These are phyloP conservation scores for Trachymyrmex cornetzi DNA, from an alignment of 1,140 invertebrate species.

Conservation along the genomic window DNA sequence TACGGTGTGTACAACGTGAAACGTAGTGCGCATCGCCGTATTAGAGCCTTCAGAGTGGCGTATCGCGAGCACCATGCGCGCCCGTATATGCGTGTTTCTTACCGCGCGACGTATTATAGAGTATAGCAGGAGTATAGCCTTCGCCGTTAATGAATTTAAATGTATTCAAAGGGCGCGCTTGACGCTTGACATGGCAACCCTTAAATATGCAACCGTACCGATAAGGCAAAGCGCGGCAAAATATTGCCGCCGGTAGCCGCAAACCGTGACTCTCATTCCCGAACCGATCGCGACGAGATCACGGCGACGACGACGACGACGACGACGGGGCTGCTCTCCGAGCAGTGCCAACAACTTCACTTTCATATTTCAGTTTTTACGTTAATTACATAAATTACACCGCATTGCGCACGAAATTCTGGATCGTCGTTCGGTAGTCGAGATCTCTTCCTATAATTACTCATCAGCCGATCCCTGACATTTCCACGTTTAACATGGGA, in stretches of 20 bases:
- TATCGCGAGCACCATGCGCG: constrained; percentile 34
- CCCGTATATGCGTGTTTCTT: constrained; percentile 30
- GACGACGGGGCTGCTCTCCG: not conserved
- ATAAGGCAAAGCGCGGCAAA: constrained; percentile 81
- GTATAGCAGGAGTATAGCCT: constrained; percentile 70
- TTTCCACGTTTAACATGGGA: not conserved
- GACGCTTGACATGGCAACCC: constrained; percentile 84
- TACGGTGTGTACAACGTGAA: constrained; percentile 1
- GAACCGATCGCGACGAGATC: constrained; percentile 37
- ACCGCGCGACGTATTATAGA: constrained; percentile 46
- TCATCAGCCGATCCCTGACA: not conserved
- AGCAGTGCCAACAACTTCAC: constrained; percentile 18
- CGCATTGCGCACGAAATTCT: not conserved
- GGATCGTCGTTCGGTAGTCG: not conserved
- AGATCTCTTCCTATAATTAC: not conserved
- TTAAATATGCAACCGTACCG: constrained; percentile 83
- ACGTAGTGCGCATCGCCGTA: constrained; percentile 52
- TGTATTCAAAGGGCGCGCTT: constrained; percentile 85
- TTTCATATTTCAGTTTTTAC: constrained; percentile 36
- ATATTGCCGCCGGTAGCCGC: constrained; percentile 75
- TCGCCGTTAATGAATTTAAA: constrained; percentile 85
- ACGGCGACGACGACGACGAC: not conserved
- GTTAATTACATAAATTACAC: constrained; percentile 11
- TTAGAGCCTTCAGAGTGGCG: constrained; percentile 20
- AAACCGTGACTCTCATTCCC: constrained; percentile 81